Evolutionary conservation across 2,888 invertebrate genomes (phyloP), one percentile per base, ranked within the genome.

Genomic region (Andrena chrysosceles): DNA sequence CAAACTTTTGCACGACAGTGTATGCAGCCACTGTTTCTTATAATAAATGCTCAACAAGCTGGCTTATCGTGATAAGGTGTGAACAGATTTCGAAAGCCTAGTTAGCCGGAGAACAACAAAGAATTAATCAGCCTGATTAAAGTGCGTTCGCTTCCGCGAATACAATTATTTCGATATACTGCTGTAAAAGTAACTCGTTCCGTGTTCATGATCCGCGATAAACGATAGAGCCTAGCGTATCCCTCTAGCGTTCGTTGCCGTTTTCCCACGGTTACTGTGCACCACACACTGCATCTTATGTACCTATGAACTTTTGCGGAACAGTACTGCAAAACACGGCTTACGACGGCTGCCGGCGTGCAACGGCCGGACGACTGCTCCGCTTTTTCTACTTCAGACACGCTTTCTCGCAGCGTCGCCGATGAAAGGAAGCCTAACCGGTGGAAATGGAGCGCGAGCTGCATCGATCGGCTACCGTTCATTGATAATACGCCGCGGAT

Each of bases 231-330:
- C 29, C 52, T 26, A 20, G 49, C 54, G 23, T 62, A 49, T 59
- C 16, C 49, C 31, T 13, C 7, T 7, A 26, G 4, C 20, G 73
- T 60, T 62, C 49, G 60, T 67, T 33, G 66, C 48, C 48, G 72
- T 54, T 63, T 81, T 81, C 80, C 72, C 80, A 81, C 80, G 79
- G 79, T 81, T 63, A 42, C 80, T 42, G 42, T 16, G 48, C 31
- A 42, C 60, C 48, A 35, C 66, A 48, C 63, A 72, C 26, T 77
- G 78, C 79, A 81, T 78, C 80, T 72, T 68, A n/a, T 72, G 62
- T 78, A 81, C 72, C 79, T 79, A 81, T 78, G 80, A 81, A 81
- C 80, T 72, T 81, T 67, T 72, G 80, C 79, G 67, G 56, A 72
- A 81, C 62, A 67, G 49, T 63, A 42, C 29, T 48, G 72, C 67